A percentile compares a stretch with the other conserved stretches of the same genome.
Evolutionary conservation across 2,797 vertebrate genomes (phyloP).

Genomic region (Trichosurus vulpecula): DNA sequence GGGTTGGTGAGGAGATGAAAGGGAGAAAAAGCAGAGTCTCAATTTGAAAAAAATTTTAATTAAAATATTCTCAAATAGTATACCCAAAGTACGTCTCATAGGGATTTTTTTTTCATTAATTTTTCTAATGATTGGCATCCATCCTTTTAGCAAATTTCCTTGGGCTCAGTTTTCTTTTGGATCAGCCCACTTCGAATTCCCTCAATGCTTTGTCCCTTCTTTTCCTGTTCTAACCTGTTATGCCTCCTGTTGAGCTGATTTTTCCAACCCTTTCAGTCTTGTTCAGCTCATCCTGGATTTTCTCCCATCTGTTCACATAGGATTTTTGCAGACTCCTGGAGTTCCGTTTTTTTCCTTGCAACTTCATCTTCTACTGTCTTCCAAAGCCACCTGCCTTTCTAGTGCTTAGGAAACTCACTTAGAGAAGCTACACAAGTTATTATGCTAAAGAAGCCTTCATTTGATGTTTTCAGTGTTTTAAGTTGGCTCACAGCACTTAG

Average conservation of each 20-base stretch:
- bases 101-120: background rate
- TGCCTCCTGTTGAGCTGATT: background rate
- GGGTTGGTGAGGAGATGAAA: background rate
- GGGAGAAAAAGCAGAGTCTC: background rate
- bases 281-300: background rate
- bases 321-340: background rate
- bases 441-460: background rate
- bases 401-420: background rate
- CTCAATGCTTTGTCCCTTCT: background rate
- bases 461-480: background rate
- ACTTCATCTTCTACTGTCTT: slow-evolving; percentile 11
- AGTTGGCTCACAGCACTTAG: background rate
- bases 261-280: background rate
- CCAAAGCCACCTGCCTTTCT: slow-evolving; percentile 4
- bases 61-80: background rate
- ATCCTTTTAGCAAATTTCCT: background rate
- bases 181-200: background rate
- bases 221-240: background rate
- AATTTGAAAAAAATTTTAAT: background rate
- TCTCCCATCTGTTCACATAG: background rate
- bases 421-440: background rate
- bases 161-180: background rate
- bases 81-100: background rate
- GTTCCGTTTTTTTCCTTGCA: background rate
- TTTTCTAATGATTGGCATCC: background rate